Percentiles rank a stretch among this genome's conserved stretches.
Conservation (phyloP, 1,140 invertebrate genomes). For the Plutomurus gul region DNA sequence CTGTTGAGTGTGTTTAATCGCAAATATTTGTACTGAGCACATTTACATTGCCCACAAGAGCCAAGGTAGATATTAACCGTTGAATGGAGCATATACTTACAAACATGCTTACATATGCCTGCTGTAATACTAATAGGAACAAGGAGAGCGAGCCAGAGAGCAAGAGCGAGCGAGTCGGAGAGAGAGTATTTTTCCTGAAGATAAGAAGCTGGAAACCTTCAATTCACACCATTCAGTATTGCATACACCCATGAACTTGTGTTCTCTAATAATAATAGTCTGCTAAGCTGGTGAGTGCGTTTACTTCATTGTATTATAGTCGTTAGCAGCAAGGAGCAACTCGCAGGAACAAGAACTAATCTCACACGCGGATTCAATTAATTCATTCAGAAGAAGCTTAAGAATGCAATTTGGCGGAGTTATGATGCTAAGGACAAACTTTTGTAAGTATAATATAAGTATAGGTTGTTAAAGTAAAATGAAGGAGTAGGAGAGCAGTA, state of each 20-base stretch:
- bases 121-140: slow-evolving; percentile 1
- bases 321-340: slow-evolving; percentile 14
- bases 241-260: slow-evolving; percentile 20
- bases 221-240: slow-evolving; percentile 18
- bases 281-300: slow-evolving; percentile 27
- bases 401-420: slow-evolving; percentile 28
- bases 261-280: slow-evolving; percentile 27
- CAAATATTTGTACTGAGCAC: too few species aligned
- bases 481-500: slow-evolving; percentile 19
- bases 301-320: slow-evolving; percentile 17
- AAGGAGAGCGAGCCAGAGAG: not conserved
- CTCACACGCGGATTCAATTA: slow-evolving; percentile 23
- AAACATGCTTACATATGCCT: not conserved
- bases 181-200: slow-evolving; percentile 7
- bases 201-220: slow-evolving; percentile 26
- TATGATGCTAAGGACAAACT: slow-evolving; percentile 29
- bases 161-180: not conserved
- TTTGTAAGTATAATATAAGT: slow-evolving; percentile 29
- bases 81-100: not conserved
- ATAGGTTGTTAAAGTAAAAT: slow-evolving; percentile 28
- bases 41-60: not conserved
- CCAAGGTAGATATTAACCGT: slow-evolving; percentile 6
- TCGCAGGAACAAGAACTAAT: slow-evolving; percentile 20
- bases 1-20: not conserved
- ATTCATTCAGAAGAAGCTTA: slow-evolving; percentile 16